Evolutionary conservation across 1,140 invertebrate species (phyloP).

Genomic region (Phthorimaea operculella): DNA sequence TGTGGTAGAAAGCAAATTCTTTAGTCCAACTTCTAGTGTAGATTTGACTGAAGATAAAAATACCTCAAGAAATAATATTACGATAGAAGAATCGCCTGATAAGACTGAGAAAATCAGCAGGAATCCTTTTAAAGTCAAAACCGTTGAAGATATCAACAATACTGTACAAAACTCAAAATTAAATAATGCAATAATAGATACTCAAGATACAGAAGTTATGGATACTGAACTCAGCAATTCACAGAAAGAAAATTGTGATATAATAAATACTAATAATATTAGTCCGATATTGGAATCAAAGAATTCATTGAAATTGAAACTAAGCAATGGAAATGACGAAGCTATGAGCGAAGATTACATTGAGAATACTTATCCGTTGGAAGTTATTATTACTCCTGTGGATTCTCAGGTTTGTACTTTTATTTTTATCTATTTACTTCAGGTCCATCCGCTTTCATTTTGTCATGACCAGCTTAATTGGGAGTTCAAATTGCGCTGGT

Average conservation of each 20-base stretch:
- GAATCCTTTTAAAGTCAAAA: conserved; percentile 22
- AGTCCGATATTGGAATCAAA: conserved; percentile 41
- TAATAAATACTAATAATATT: conserved; percentile 21
- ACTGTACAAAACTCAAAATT: neutral
- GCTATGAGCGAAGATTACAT: conserved; percentile 33
- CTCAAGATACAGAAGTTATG: conserved; percentile 21
- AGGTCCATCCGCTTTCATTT: too few relatives aligned
- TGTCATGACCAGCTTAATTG: too few relatives aligned
- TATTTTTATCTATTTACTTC: too few relatives aligned
- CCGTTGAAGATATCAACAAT: neutral
- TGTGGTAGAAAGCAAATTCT: conserved; percentile 61
- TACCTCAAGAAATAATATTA: conserved; percentile 19
- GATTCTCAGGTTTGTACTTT: conserved; percentile 36
- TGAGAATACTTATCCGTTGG: conserved; percentile 47
- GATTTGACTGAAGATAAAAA: neutral
- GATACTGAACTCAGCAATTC: conserved; percentile 26
- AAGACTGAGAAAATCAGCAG: conserved; percentile 26
- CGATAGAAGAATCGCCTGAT: conserved; percentile 36
- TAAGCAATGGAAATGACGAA: conserved; percentile 12
- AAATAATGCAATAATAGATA: conserved; percentile 17
- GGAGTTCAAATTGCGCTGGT: too few relatives aligned
- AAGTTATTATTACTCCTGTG: conserved; percentile 36
- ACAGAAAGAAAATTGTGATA: conserved; percentile 38
- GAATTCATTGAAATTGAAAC: conserved; percentile 29
- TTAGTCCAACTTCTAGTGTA: conserved; percentile 22